Percentiles rank a stretch among this genome's conserved stretches.
Evolutionary conservation across 2,113 vertebrate genomes (phyloP).

Genomic region (Candoia aspera): DNA sequence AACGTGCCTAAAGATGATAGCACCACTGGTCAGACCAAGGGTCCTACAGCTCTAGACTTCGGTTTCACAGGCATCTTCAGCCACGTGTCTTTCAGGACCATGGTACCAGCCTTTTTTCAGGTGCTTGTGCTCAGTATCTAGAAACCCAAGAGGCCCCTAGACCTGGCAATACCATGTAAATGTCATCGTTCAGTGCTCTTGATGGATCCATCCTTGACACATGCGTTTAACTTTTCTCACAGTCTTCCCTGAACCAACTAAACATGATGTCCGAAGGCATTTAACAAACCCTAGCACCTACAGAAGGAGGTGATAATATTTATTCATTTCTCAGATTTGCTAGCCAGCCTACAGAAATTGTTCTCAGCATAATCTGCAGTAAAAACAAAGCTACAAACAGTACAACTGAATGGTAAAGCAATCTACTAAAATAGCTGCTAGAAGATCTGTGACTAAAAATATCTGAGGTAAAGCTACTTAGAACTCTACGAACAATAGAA

Average conservation of each 20-base stretch:
- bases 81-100: background rate
- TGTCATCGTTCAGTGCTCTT: background rate
- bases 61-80: background rate
- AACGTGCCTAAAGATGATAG: background rate
- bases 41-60: background rate
- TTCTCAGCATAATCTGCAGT: background rate
- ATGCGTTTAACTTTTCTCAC: background rate
- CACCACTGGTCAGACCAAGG: background rate
- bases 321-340: background rate
- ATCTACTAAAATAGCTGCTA: conserved; percentile 1
- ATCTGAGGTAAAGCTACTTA: background rate
- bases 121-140: background rate
- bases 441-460: no score
- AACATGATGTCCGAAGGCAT: background rate
- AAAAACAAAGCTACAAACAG: background rate
- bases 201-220: background rate
- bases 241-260: background rate
- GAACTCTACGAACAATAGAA: background rate
- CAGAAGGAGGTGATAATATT: background rate
- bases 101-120: background rate
- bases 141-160: background rate
- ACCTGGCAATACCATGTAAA: background rate
- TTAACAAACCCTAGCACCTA: background rate
- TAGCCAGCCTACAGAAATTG: background rate
- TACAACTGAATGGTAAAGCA: background rate